Evolutionary conservation across 2,888 invertebrate genomes (phyloP).

Genomic region (Archips xylosteana): DNA sequence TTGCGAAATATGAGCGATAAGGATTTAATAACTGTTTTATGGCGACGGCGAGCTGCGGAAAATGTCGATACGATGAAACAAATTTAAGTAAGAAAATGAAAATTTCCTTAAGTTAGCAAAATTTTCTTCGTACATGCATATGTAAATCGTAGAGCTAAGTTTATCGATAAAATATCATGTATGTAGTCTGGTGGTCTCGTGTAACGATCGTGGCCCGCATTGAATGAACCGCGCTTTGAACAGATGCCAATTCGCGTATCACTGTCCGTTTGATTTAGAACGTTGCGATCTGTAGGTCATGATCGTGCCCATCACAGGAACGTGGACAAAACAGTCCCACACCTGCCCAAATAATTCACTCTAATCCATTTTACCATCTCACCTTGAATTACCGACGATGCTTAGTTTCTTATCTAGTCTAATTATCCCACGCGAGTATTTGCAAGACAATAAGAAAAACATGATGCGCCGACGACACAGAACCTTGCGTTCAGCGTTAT

Average conservation of each 20-base stretch:
- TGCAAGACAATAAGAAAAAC: conserved; percentile 48
- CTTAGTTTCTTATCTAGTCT: conserved; percentile 23
- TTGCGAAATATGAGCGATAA: conserved; percentile 62
- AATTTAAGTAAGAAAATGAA: conserved; percentile 19
- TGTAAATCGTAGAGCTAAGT: background rate
- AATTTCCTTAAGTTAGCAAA: conserved; percentile 11
- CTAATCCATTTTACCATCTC: background rate
- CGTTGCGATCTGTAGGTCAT: conserved; percentile 74
- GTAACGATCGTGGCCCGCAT: conserved; percentile 49
- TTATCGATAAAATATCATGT: background rate
- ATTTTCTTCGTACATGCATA: background rate
- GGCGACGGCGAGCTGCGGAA: conserved; percentile 43
- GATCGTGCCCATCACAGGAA: conserved; percentile 58
- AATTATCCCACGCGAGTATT: conserved; percentile 42
- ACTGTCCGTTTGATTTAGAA: conserved; percentile 64
- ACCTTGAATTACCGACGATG: conserved; percentile 24
- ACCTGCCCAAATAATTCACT: conserved; percentile 52
- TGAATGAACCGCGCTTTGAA: conserved; percentile 77
- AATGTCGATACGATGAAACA: conserved; percentile 35
- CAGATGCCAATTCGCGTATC: conserved; percentile 71
- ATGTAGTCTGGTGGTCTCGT: background rate
- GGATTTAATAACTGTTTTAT: conserved; percentile 67
- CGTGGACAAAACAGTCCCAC: conserved; percentile 47
- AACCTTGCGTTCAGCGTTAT: conserved; percentile 62
- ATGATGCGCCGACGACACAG: conserved; percentile 51